Evolutionary conservation across 2,113 vertebrate species (phyloP).

Genomic region (Macrotus californicus): DNA sequence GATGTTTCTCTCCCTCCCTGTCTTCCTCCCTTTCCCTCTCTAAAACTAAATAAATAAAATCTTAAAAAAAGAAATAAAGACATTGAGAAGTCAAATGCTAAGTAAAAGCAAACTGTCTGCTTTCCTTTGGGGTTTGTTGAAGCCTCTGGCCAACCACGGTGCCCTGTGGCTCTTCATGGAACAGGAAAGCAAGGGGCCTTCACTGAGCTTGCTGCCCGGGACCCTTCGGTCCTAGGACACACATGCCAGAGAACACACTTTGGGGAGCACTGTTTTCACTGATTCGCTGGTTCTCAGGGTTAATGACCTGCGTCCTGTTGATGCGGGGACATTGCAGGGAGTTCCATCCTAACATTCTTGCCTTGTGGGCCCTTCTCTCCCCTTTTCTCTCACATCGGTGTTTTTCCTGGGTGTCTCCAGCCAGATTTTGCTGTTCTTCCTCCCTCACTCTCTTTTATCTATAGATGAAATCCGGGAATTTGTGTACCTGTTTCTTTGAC

Average conservation of each 20-base stretch:
- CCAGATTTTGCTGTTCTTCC: background rate
- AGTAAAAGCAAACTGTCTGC: background rate
- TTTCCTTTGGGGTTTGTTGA: background rate
- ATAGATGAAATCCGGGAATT: background rate
- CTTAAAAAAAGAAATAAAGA: too few relatives aligned
- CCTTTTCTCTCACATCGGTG: background rate
- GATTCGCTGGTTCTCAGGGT: background rate
- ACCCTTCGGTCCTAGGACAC: background rate
- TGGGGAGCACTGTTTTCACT: background rate
- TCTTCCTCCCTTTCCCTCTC: too few relatives aligned
- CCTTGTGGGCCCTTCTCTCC: too few relatives aligned
- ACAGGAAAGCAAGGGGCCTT: background rate
- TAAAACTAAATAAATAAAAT: too few relatives aligned
- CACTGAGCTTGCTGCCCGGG: background rate
- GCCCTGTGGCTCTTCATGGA: background rate
- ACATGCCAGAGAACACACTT: background rate
- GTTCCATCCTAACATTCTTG: background rate
- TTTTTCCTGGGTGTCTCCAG: background rate
- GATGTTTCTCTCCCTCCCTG: too few relatives aligned
- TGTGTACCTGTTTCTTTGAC: background rate
- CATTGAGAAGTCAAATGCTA: background rate
- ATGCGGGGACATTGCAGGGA: background rate
- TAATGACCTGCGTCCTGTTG: background rate
- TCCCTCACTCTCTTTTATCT: background rate
- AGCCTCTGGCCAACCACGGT: background rate